phyloP scores from a whole-genome alignment of 35 echinoderm and acorn worm genomes.

The Lytechinus variegatus region DNA sequence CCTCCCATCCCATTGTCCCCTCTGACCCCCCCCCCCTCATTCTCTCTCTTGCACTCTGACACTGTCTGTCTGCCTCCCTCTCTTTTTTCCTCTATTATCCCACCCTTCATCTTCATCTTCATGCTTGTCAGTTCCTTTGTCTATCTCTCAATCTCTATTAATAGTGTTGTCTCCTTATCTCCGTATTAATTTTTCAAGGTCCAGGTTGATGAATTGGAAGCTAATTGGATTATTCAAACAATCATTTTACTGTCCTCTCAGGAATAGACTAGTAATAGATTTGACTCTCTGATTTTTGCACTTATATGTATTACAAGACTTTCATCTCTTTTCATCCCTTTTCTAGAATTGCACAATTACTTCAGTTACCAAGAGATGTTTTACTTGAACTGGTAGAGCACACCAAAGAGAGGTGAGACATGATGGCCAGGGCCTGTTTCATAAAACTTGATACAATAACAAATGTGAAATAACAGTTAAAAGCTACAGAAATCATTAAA shows the following conservation, averaged over 20 bases:
- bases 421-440: too few relatives aligned
- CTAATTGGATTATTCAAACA: neutral
- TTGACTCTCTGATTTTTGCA: neutral
- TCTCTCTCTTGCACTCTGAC: neutral
- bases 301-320: too few relatives aligned
- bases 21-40: too few relatives aligned
- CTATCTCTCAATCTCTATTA: too few relatives aligned
- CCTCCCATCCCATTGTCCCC: too few relatives aligned
- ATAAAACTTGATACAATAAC: too few relatives aligned
- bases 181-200: neutral
- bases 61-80: neutral
- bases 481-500: too few relatives aligned
- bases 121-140: too few relatives aligned
- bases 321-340: too few relatives aligned
- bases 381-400: constrained; percentile 85
- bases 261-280: neutral
- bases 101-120: too few relatives aligned
- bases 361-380: constrained; percentile 81
- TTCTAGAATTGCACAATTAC: constrained; percentile 74
- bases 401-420: constrained; percentile 81
- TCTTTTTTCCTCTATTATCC: neutral
- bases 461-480: too few relatives aligned
- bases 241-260: neutral
- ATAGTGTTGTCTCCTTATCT: neutral
- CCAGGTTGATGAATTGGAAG: too few relatives aligned